Evolutionary conservation across 2,797 vertebrate species (phyloP), one percentile per base, ranked within the genome.

Genomic region (Crypturellus tataupa): DNA sequence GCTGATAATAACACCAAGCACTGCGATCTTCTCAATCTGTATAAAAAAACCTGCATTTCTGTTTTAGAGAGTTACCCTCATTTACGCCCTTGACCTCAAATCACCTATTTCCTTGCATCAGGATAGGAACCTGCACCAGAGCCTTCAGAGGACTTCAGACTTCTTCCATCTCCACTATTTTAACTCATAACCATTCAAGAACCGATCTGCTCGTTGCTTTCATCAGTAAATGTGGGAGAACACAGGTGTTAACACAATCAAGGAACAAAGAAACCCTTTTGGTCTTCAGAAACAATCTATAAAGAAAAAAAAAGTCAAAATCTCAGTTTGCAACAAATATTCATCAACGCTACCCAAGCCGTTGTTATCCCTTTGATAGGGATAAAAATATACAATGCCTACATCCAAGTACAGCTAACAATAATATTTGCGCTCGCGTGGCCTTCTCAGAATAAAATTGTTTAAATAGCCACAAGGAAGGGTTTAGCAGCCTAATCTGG

Each of bases 351-450:
- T 85, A 27, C 69, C 49, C 47, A 84, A 60, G n/a, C 24, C 2
- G 0, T 47, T 76, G 60, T 37, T 12, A 20, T 11, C 33, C 64
- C 44, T 77, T 78, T 53, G 51, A 51, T 25, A 51, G 49, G 24
- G 0, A 77, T 5, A 77, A 89, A 92, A 95, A 89, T 71, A 88
- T 55, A 90, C 81, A 77, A 78, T 75, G 51, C 81, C 69, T 75
- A 95, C 85, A 85, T 95, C 86, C 65, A 72, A 92, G 81, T 75
- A 83, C 79, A 40, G 29, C 49, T 90, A 96, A 90, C 87, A 95
- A 95, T 94, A 96, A 93, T 94, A 96, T 95, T 96, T 96, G 92
- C 59, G 29, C 90, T 93, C 79, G 55, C 2, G 0, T 7, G 81
- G 80, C 64, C 80, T 84, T 79, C 80, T 91, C 56, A 18, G 71